Evolutionary conservation across 2,113 vertebrate genomes (phyloP), one percentile per base, ranked within the genome.

Genomic region (Alouatta palliata): DNA sequence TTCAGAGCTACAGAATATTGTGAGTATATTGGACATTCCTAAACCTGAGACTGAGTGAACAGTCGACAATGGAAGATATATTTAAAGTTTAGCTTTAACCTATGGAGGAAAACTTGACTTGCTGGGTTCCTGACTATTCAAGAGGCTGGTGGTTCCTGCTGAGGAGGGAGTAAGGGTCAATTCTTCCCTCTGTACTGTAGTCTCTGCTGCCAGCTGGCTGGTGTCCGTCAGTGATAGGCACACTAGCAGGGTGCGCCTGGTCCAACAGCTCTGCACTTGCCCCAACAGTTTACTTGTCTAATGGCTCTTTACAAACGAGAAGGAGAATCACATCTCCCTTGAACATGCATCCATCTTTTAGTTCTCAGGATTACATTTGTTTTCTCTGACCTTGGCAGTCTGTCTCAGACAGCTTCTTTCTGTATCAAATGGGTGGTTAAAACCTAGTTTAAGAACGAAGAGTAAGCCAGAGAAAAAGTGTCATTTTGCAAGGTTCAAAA

Each of bases 241-340:
- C 90, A 85, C 92, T 85, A 97, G 58, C 58, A 54, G 76, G 45
- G 11, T 54, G 70, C 82, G 52, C 80, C 80, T 17, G n/a, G 54
- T 23, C 73, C 30, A 37, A 75, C 80, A 94, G 94, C 84, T 96
- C 87, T 66, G 43, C 9, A 49, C 71, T 92, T 85, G 66, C 35
- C n/a, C 45, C 12, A 43, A 5, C 5, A 45, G 64, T 96, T 95
- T 97, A 92, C 95, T 97, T 97, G 97, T 97, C 83, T 95, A 96
- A 73, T 40, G 58, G 80, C 52, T 61, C 80, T 88, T 96, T 84
- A 61, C 47, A 56, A 89, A 83, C 35, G 16, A 68, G 58, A 54
- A 66, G 68, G 68, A 84, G 83, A 94, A 70, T 47, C 30, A 9
- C 76, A 58, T 85, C 64, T 61, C 66, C 68, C 49, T 79, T 52